Conservation (phyloP, 2,113 vertebrate species). For the Morphnarchus princeps region DNA sequence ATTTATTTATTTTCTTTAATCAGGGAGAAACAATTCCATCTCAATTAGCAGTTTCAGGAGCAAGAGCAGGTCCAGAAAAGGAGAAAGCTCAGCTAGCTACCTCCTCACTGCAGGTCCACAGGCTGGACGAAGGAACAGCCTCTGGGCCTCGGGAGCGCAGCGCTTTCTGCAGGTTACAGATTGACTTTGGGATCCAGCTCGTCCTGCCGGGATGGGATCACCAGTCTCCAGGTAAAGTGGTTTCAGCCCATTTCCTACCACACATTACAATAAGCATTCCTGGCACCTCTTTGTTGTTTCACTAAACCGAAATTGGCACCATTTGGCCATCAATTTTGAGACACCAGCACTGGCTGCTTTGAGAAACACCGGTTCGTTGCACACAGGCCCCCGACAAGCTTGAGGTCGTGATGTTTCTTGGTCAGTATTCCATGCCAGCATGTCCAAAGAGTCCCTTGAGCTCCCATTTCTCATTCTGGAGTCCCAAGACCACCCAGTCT, state of each 20-base stretch:
- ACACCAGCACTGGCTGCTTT: neutral
- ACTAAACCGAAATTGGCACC: neutral
- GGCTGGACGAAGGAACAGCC: neutral
- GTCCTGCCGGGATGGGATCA: rapidly evolving
- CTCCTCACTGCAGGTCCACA: rapidly evolving
- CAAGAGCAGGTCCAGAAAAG: neutral
- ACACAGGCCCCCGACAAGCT: neutral
- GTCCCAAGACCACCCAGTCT: neutral
- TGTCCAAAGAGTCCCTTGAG: neutral
- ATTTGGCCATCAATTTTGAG: neutral
- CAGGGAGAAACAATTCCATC: neutral
- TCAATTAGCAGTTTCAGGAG: neutral
- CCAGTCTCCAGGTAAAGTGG: neutral
- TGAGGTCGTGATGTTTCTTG: too few relatives aligned
- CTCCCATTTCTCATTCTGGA: neutral
- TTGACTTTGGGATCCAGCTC: neutral
- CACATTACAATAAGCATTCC: neutral
- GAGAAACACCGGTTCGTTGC: neutral
- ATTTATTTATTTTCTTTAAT: too few relatives aligned
- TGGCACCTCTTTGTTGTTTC: neutral
- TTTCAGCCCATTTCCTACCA: neutral
- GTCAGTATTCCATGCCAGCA: neutral
- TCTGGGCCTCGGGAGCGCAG: neutral
- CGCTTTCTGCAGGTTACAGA: neutral
- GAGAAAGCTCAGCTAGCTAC: too few relatives aligned